Percentiles rank a stretch among this genome's conserved stretches.
phyloP scores from a whole-genome alignment of 1,140 invertebrate species.

The Cataglyphis hispanica region DNA sequence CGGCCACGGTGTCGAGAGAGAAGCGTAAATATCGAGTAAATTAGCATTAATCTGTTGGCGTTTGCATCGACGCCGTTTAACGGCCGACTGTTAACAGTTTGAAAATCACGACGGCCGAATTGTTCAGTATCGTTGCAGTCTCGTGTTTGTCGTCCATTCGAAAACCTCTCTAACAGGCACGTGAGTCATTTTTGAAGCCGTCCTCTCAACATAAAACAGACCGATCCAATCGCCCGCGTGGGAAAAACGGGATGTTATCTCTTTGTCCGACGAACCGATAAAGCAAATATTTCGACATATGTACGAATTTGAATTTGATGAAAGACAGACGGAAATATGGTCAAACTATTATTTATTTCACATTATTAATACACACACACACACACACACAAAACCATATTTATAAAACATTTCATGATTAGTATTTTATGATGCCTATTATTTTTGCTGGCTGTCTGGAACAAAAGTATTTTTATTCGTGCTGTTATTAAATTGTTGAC shows the following conservation, averaged over 20 bases:
- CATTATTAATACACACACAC: background rate
- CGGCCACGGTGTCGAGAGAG: conserved; percentile 65
- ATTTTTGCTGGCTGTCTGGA: background rate
- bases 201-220: conserved; percentile 42
- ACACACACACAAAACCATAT: background rate
- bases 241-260: conserved; percentile 21
- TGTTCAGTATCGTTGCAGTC: conserved; percentile 43
- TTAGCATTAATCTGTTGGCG: conserved; percentile 77
- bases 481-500: background rate
- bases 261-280: conserved; percentile 37
- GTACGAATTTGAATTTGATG: conserved; percentile 57
- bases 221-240: conserved; percentile 37
- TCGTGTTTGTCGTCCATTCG: conserved; percentile 69
- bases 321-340: conserved; percentile 29
- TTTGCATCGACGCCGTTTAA: conserved; percentile 63
- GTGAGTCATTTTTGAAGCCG: conserved; percentile 65
- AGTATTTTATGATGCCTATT: background rate
- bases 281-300: conserved; percentile 66
- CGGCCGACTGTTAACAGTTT: conserved; percentile 61
- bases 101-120: conserved; percentile 68
- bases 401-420: background rate
- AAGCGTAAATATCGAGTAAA: conserved; percentile 77
- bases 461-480: background rate
- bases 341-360: background rate
- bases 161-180: conserved; percentile 51